Evolutionary conservation across 2,888 invertebrate species (phyloP), one percentile per base, ranked within the genome.

Genomic region (Trichogramma evanescens): DNA sequence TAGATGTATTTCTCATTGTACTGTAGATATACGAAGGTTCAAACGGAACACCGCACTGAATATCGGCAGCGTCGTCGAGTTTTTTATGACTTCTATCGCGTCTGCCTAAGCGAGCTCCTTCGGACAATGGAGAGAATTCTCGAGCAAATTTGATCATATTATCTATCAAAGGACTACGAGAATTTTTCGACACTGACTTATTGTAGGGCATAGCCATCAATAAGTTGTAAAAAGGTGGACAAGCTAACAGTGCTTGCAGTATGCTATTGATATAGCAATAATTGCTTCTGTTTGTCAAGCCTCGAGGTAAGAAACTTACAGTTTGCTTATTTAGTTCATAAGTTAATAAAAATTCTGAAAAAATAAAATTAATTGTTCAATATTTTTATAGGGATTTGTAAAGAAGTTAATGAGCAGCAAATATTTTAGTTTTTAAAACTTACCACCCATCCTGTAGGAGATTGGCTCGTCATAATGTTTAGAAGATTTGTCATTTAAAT

Each of bases 201-300:
- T 86, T 83, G 66, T 85, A 83, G 0, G 91, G 88, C 70, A 95
- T 80, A 45, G 89, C 86, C 70, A 86, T 87, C 69, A 96, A 82
- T 73, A 97, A 82, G 80, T 96, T 95, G 78, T 93, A 95, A 80
- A 97, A 91, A 0, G 96, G 95, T 13, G 96, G 93, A 75, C 97
- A 97, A 9, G 94, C 95, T 42, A 96, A 83, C 67, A 97, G 80
- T 0, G 96, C 95, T 80, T 97, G 95, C 45, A 97, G 81, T 66
- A 94, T 95, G 26, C 96, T 91, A 79, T 97, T 97, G 64, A 96
- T 93, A 74, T 96, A 97, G 80, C 97, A 97, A 80, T 94, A 96
- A 80, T 96, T 97, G 65, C 93, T 93, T 66, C 90, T 88, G 79
- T 97, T 97, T 57, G 90, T 90, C 54, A 97, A 83, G 1, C 97